Base-by-base conservation (phyloP, 1,140 invertebrate genomes). In the Papilio dardanus region DNA sequence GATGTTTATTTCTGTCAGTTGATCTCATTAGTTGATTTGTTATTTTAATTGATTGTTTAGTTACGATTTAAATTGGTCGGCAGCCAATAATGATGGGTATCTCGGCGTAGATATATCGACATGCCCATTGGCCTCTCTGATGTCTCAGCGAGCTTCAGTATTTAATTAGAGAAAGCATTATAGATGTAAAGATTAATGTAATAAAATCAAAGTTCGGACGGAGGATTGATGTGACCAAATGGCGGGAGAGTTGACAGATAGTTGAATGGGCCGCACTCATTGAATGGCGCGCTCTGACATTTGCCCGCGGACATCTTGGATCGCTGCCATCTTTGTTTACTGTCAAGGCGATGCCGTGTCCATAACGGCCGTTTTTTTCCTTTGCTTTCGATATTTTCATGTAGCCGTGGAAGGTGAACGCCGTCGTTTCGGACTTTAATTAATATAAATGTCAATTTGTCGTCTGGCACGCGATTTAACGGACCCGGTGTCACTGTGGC, bases 301-400 rank as follows among this genome's bases (percentile, higher is more conserved):
- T 71, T 71, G 62, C 37, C 62, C 65, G 40, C 62, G 19, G 62
- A 42, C 50, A 33, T 71, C 68, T 77, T 77, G 76, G 76, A 67
- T 30, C 73, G 69, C 6, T 80, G 84, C 84, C 84, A 86, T 83
- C 81, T 79, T 81, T 83, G 81, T 81, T 79, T 77, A 35, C 76
- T 81, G 74, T 81, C 74, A 76, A 76, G 21, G 54, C 31, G 65
- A 50, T 73, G 54, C 40, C 30, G 58, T 75, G 73, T 76, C 76
- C 75, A 80, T 76, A 73, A 73, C 30, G 31, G 46, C 58, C 46
- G 28, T 54, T 73, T 58, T 50, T 73, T 73, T 73, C 46, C 14
- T 21, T 21, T 24, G 12, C 40, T 21, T 37, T 42, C 31, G 19
- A 68, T 35, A 40, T 24, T 58, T 58, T 58, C 24, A 28, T 58